Percentiles rank a stretch among this genome's conserved stretches.
phyloP scores from a whole-genome alignment of 1,140 invertebrate genomes.

The Drosophila takahashii region DNA sequence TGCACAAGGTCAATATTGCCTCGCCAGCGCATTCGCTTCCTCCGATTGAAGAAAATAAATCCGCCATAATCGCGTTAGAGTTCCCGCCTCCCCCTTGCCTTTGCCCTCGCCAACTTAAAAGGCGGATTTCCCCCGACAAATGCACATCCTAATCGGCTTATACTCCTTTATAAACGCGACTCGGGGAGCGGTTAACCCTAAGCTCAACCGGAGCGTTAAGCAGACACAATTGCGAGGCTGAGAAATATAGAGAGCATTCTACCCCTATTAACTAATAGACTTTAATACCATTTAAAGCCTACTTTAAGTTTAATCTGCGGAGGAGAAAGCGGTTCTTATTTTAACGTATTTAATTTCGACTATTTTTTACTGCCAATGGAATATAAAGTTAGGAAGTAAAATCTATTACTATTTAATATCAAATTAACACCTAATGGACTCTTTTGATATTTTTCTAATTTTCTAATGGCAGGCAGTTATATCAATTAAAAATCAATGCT shows the following conservation, averaged over 20 bases:
- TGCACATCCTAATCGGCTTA: constrained; percentile 49
- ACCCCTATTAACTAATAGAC: neutral
- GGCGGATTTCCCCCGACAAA: constrained; percentile 22
- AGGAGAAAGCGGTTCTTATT: too few species aligned
- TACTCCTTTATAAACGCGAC: constrained; percentile 6
- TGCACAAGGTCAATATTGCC: constrained; percentile 39
- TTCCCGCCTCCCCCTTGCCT: constrained; percentile 4
- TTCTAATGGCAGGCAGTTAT: too few species aligned
- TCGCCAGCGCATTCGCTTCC: constrained; percentile 4
- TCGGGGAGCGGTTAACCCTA: constrained; percentile 16
- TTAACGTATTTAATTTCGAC: too few species aligned
- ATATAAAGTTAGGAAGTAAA: too few species aligned
- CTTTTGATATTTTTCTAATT: too few species aligned
- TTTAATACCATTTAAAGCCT: neutral
- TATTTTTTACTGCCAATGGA: too few species aligned
- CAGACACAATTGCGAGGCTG: neutral
- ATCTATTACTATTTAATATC: too few species aligned
- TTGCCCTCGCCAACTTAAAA: too few species aligned
- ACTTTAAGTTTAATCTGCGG: too few species aligned
- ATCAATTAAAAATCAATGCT: too few species aligned
- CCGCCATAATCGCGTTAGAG: constrained; percentile 38
- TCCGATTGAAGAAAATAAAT: constrained; percentile 20
- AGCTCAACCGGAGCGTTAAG: constrained; percentile 8
- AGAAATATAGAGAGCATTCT: neutral
- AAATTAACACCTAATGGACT: too few species aligned